A percentile compares a stretch with the other conserved stretches of the same genome.
phyloP scores from a whole-genome alignment of 2,888 invertebrate genomes.

The Himalopsyche tibetana region DNA sequence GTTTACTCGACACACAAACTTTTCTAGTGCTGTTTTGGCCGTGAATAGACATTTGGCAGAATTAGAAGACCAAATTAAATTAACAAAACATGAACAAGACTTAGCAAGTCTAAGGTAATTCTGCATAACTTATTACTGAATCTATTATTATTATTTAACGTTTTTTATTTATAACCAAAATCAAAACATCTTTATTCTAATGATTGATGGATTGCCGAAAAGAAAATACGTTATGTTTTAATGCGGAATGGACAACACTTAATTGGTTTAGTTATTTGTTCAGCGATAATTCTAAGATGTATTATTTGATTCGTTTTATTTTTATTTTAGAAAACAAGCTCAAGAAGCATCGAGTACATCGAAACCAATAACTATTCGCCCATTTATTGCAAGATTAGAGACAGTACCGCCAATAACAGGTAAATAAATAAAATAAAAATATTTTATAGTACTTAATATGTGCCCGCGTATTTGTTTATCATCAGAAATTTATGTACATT shows the following conservation, averaged over 20 bases:
- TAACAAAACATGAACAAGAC: conserved; percentile 85
- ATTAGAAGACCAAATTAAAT: conserved; percentile 83
- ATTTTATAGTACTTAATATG: too few species aligned
- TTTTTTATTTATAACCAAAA: not conserved
- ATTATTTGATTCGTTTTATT: not conserved
- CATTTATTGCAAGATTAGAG: conserved; percentile 44
- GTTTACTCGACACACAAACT: conserved; percentile 92
- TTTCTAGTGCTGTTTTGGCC: conserved; percentile 90
- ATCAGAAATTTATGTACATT: too few species aligned
- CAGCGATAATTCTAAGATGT: not conserved
- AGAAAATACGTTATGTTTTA: too few species aligned
- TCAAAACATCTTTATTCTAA: not conserved
- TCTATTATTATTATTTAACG: not conserved
- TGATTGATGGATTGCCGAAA: too few species aligned
- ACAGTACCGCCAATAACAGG: conserved; percentile 51
- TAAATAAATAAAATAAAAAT: conserved; percentile 36
- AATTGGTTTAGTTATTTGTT: not conserved
- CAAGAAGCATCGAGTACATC: conserved; percentile 53
- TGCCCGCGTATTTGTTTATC: too few species aligned
- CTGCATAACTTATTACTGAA: conserved; percentile 55
- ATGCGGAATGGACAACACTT: not conserved
- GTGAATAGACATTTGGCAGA: conserved; percentile 81
- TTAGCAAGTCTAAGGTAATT: conserved; percentile 81
- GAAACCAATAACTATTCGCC: conserved; percentile 56
- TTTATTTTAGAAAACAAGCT: conserved; percentile 59